Evolutionary conservation across 2,797 vertebrate species (phyloP).

Genomic region (Scomberomorus guttatus): DNA sequence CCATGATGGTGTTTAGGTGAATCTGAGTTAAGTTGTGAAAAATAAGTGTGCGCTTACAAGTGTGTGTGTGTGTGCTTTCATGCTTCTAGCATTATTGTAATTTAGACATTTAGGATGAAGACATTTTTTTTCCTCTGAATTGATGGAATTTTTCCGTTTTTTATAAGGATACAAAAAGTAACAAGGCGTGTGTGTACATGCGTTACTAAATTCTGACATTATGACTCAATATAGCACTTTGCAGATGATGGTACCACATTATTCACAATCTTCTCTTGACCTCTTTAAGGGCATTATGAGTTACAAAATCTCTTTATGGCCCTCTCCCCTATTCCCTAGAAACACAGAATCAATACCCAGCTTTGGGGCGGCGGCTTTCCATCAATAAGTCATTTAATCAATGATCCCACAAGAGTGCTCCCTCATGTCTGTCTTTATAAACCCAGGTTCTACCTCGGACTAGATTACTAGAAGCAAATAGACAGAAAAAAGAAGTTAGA

Average conservation of each 20-base stretch:
- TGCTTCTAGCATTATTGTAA: neutral
- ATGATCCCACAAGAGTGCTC: slow-evolving; percentile 39
- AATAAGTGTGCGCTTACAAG: neutral
- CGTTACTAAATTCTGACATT: slow-evolving; percentile 22
- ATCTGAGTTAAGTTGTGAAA: slow-evolving; percentile 17
- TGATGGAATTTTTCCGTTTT: neutral
- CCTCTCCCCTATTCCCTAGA: slow-evolving; percentile 33
- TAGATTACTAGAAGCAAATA: slow-evolving; percentile 20
- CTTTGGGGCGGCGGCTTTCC: slow-evolving; percentile 40
- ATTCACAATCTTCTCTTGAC: slow-evolving; percentile 29
- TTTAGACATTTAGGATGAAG: neutral
- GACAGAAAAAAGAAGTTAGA: slow-evolving; percentile 19
- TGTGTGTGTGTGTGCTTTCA: neutral
- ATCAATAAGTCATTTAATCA: slow-evolving; percentile 67
- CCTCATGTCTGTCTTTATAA: slow-evolving; percentile 41
- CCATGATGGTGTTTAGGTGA: neutral
- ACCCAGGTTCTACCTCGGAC: neutral
- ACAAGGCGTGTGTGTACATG: neutral
- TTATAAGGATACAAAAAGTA: neutral
- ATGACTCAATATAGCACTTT: slow-evolving; percentile 5
- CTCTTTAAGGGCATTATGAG: slow-evolving; percentile 31
- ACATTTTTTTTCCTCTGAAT: neutral
- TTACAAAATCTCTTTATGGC: slow-evolving; percentile 47
- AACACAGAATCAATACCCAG: slow-evolving; percentile 52
- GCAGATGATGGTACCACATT: slow-evolving; percentile 17